These are phyloP conservation scores for Urocyon cinereoargenteus DNA, from an alignment of 2,797 vertebrate genomes.

Conservation along the genomic window DNA sequence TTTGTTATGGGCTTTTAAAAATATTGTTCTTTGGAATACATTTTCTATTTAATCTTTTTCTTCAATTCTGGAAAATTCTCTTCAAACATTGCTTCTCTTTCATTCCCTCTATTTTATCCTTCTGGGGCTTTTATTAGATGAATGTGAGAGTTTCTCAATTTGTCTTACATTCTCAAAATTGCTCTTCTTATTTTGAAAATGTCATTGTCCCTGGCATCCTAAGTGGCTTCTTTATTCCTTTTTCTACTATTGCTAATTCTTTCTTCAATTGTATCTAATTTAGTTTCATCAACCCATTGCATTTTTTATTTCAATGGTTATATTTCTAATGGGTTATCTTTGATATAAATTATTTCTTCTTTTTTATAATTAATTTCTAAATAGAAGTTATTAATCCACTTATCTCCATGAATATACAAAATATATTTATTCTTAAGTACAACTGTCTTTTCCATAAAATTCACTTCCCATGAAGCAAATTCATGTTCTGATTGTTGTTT, in stretches of 20 bases:
- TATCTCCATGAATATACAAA: background rate
- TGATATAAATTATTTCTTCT: background rate
- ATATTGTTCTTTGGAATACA: background rate
- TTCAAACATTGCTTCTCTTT: background rate
- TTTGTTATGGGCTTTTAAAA: background rate
- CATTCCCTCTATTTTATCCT: background rate
- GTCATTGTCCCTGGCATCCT: background rate
- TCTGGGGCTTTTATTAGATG: background rate
- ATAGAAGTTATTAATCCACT: background rate
- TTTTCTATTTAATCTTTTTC: background rate
- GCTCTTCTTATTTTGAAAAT: slow-evolving; percentile 29
- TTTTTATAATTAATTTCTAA: slow-evolving; percentile 56
- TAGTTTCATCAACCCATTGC: background rate
- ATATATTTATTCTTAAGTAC: background rate
- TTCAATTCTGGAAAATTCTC: slow-evolving; percentile 5
- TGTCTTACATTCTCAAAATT: slow-evolving; percentile 25
- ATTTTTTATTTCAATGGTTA: slow-evolving; percentile 25
- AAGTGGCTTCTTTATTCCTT: background rate
- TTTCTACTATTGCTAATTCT: background rate
- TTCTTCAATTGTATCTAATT: slow-evolving; percentile 16
- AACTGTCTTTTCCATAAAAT: background rate
- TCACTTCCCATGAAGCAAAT: background rate
- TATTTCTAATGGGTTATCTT: slow-evolving; percentile 25
- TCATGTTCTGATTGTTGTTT: slow-evolving; percentile 3
- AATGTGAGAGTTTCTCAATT: background rate